Base-by-base conservation (phyloP, 2,797 vertebrate genomes). In the Mallotus villosus region DNA sequence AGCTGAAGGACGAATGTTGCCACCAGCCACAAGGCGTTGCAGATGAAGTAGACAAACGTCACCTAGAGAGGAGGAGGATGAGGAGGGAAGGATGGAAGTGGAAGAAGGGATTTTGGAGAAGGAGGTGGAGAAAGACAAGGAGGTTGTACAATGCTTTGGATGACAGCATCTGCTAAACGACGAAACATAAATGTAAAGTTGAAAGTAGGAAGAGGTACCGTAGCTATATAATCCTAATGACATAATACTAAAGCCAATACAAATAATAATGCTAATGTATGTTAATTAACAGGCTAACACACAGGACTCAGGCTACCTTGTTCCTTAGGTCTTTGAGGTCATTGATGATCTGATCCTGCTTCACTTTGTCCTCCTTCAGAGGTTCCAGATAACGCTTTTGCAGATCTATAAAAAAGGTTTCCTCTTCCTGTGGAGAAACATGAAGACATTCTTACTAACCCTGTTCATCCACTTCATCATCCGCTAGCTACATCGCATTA, bases 11-110 rank as follows among this genome's bases (percentile, higher is more conserved):
- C 81, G 67, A 92, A 90, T 0, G 90, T 88, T 0, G 86, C 75
- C 64, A 83, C 82, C 29, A 93, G 70, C 91, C 92, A 93, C 46
- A 92, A 9, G 8, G 76, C 69, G 12, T 92, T 92, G 19, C 80
- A 0, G 2, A 89, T 83, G 82, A 93, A 92, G 80, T 80, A 92
- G 37, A 77, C 62, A n/a, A 93, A 92, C 63, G 78, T 90, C 19
- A 82, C 82, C 91, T 92, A 82, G 21, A 29, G 58, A 62, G 29
- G 58, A 64, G 6, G 61, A 64, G 6, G 61, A 53, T 8, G 8
- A 34, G 8, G 5, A 34, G 32, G 3, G 4, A 29, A 29, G 27
- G 27, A 29, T 29, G 29, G 51, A 68, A 67, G 14, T 60, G 6
- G 61, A 53, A 6, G 8, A 34, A 34, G 5, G 8, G 5, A 34